Evolutionary conservation across 2,797 vertebrate species (phyloP), one percentile per base, ranked within the genome.

Genomic region (Tadarida brasiliensis): DNA sequence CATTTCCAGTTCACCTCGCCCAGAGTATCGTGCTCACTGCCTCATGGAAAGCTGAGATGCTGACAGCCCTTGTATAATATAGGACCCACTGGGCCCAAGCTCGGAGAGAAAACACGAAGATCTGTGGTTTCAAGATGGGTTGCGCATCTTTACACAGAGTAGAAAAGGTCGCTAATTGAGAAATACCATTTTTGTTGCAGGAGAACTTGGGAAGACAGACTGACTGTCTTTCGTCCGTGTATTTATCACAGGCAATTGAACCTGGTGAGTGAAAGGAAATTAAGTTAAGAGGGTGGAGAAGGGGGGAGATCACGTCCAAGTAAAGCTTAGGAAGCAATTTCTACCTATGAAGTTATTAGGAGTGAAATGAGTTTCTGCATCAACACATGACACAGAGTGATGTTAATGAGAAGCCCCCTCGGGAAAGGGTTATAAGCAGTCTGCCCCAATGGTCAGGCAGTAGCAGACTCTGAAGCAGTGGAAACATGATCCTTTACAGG

Each of bases 301-400:
- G 12, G 51, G 16, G 0, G 5, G 28, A 49, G 81, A 89, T 28
- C 51, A 3, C 57, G 67, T 97, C 44, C 81, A 93, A 96, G 70
- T 95, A 94, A 97, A 97, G 83, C 91, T 94, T 94, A 82, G 71
- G 71, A 97, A 96, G 95, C 88, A 91, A 86, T 97, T 97, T 97
- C 91, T 94, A 91, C n/a, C 82, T 30, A 77, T 87, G 67, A 95
- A 94, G 88, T 95, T 97, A 97, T 97, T 97, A 97, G 93, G 83
- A 96, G 30, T 96, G 68, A 97, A 95, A 95, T 95, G 61, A 67
- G 80, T 90, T 96, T 87, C 92, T 67, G 70, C 86, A 67, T 87
- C 95, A 91, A 74, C 78, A 91, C 93, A 90, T 94, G 51, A 96
- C 88, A 85, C 70, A 96, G 84, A 97, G 80, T 92, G 61, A 89